Evolutionary conservation across 2,797 vertebrate genomes (phyloP).

Genomic region (Lacerta viridis): DNA sequence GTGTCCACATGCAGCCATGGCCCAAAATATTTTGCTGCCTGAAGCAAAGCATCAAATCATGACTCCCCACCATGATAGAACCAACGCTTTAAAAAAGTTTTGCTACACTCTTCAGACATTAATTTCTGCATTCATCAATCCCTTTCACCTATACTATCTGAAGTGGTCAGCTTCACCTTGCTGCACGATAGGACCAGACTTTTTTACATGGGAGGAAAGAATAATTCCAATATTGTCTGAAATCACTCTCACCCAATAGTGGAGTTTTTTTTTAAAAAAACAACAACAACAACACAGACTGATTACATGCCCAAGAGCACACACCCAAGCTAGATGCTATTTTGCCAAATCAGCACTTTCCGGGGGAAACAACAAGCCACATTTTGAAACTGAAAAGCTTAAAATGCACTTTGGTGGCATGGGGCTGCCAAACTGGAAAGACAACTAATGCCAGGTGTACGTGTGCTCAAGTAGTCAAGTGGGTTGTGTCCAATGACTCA

Average conservation of each 20-base stretch:
- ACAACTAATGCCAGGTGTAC: not conserved
- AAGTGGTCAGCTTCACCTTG: not conserved
- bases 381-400: not conserved
- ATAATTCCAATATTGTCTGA: not conserved
- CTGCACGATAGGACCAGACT: not conserved
- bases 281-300: not conserved
- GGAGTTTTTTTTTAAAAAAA: not conserved
- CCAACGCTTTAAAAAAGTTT: not conserved
- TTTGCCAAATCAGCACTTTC: not conserved
- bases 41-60: not conserved
- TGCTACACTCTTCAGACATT: not conserved
- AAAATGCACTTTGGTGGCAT: not conserved
- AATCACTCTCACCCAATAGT: not conserved
- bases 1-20: not conserved
- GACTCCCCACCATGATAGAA: not conserved
- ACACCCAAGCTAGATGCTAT: not conserved
- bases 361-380: not conserved
- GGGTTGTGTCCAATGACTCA: not conserved
- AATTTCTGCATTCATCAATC: not conserved
- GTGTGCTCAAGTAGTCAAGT: not conserved
- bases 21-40: not conserved
- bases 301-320: not conserved
- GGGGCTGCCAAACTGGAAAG: constrained; percentile 21
- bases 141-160: not conserved
- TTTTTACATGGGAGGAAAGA: rapidly evolving